Percentiles rank a stretch among this genome's conserved stretches.
phyloP scores from a whole-genome alignment of 2,888 invertebrate species.

The Drosophila parthenogenetica region DNA sequence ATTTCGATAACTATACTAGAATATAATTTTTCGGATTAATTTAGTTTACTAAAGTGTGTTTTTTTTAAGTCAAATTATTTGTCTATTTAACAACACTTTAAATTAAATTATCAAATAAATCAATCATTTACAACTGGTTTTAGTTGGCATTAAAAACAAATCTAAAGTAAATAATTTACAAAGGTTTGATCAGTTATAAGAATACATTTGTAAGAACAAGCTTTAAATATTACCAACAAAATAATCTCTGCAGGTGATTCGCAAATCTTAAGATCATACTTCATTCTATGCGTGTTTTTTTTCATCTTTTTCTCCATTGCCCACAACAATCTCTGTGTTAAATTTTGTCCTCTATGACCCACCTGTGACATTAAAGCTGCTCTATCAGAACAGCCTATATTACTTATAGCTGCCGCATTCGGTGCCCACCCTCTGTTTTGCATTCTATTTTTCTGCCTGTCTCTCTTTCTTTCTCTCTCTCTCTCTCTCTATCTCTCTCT shows the following conservation, averaged over 20 bases:
- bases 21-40: too few relatives aligned
- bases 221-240: not conserved
- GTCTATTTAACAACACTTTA: too few relatives aligned
- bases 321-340: slow-evolving; percentile 6
- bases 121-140: too few relatives aligned
- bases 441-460: too few relatives aligned
- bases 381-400: slow-evolving; percentile 46
- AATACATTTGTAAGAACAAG: not conserved
- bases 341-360: slow-evolving; percentile 44
- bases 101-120: too few relatives aligned
- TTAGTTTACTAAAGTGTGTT: too few relatives aligned
- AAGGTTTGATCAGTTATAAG: too few relatives aligned
- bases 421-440: not conserved
- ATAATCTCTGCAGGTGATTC: slow-evolving; percentile 13
- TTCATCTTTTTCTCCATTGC: not conserved
- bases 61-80: too few relatives aligned
- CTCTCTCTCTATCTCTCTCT: not conserved
- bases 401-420: slow-evolving; percentile 13
- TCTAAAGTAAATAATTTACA: too few relatives aligned
- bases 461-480: too few relatives aligned
- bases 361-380: slow-evolving; percentile 59
- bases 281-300: not conserved
- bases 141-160: not conserved
- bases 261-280: slow-evolving; percentile 3
- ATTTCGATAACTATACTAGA: too few relatives aligned